Conservation (phyloP, 2,888 invertebrate species). For the Orgyia antiqua region DNA sequence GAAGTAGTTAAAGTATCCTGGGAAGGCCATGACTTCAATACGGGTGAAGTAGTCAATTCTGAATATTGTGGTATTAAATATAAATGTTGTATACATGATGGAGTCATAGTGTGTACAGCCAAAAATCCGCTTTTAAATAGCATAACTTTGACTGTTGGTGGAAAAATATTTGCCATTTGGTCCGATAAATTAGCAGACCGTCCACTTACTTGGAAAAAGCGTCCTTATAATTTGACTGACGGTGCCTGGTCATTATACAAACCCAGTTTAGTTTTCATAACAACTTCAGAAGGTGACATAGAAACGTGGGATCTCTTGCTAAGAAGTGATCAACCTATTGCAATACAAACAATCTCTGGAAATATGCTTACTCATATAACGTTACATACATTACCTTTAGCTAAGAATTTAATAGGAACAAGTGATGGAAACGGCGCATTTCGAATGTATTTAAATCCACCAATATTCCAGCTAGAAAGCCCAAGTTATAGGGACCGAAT, state of each 20-base stretch:
- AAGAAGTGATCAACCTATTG: constrained; percentile 82
- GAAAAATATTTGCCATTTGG: constrained; percentile 87
- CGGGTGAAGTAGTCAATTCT: constrained; percentile 79
- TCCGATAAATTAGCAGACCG: constrained; percentile 79
- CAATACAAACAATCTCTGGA: constrained; percentile 82
- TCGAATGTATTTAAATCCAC: constrained; percentile 79
- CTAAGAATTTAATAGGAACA: constrained; percentile 81
- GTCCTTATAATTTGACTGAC: constrained; percentile 77
- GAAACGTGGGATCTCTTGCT: constrained; percentile 90
- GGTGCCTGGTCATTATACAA: constrained; percentile 87
- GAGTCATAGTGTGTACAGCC: constrained; percentile 78
- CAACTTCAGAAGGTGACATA: constrained; percentile 84
- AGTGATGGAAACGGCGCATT: constrained; percentile 84
- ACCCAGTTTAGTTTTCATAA: constrained; percentile 84
- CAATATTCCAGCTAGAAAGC: constrained; percentile 67
- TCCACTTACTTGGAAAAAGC: constrained; percentile 83
- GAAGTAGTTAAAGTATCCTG: constrained; percentile 72
- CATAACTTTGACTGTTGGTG: constrained; percentile 84
- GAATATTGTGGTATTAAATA: constrained; percentile 71
- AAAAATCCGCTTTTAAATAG: constrained; percentile 81
- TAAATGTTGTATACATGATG: constrained; percentile 82
- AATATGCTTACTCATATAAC: constrained; percentile 81
- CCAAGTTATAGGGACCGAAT: constrained; percentile 56
- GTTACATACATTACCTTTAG: constrained; percentile 75
- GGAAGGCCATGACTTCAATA: constrained; percentile 83